Base-by-base conservation (phyloP, 2,113 vertebrate species). In the Peromyscus polionotus region DNA sequence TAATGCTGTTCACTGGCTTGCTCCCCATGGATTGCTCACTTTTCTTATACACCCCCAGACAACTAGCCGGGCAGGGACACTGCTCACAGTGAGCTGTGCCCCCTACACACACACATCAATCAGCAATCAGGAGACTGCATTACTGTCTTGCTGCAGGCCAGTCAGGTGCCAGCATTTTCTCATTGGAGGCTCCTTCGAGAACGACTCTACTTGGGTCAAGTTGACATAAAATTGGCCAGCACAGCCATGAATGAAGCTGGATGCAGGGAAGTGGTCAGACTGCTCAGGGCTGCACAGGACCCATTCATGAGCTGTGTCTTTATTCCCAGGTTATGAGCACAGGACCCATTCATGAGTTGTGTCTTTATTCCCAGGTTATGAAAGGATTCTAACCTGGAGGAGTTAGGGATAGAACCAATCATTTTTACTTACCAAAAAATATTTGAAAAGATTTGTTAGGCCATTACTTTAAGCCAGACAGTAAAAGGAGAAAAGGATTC, bases 401-500 rank as follows among this genome's bases (percentile, higher is more conserved):
- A 59, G 9, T 45, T 3, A 39, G 12, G 19, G 39, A 6, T 73
- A 75, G 26, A 61, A 90, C 4, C 14, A 87, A 39, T 59, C 42
- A 80, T 20, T 65, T 88, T 84, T 75, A 16, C 59, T 93, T 61
- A 86, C 3, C 19, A 95, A 94, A 57, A 68, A 63, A 57, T 77
- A 80, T 24, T 85, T 51, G 76, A 91, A 36, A 87, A 67, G 7
- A 88, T 86, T 81, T 39, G 8, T 90, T 89, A 95, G 77, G 51
- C 26, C 45, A 26, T 79, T 85, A 2, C 42, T 92, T 28, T 87
- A 93, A 51, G 2, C 65, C 61, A 93, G 45, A 87, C 1, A 96
- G 61, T 12, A 91, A 97, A 88, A 88, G 31, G 24, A 94, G 65
- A 95, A 88, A 87, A 36, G 19, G 57, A 13, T 48, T 75, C 73